A percentile compares a stretch with the other conserved stretches of the same genome.
Evolutionary conservation across 2,888 invertebrate species (phyloP).

Genomic region (Campoplex capitator): DNA sequence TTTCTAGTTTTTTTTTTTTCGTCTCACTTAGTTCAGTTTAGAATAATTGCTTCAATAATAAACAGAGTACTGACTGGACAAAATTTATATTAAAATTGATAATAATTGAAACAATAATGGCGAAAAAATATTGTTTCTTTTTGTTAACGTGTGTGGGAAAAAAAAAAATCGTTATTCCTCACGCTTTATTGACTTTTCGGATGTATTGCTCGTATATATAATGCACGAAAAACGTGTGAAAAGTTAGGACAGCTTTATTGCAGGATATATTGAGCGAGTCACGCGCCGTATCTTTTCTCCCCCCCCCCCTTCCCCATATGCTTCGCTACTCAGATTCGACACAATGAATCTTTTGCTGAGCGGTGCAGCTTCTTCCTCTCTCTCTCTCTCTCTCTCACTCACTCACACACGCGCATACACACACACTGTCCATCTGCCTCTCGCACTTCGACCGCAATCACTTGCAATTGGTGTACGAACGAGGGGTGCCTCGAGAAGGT

Average conservation of each 20-base stretch:
- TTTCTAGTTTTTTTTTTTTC: no score
- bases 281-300: slow-evolving; percentile 35
- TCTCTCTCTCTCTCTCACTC: slow-evolving; percentile 2
- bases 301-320: background rate
- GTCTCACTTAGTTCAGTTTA: background rate
- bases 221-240: slow-evolving; percentile 52
- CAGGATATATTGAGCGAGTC: slow-evolving; percentile 61
- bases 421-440: slow-evolving; percentile 26
- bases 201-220: slow-evolving; percentile 9
- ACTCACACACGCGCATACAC: background rate
- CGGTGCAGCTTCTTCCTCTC: slow-evolving; percentile 48
- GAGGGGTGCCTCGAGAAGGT: slow-evolving; percentile 31
- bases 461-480: slow-evolving; percentile 29
- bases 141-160: background rate
- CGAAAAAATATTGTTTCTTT: background rate
- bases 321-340: slow-evolving; percentile 21
- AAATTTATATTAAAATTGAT: background rate
- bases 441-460: slow-evolving; percentile 25
- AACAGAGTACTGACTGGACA: background rate
- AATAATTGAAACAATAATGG: background rate
- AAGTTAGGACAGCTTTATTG: slow-evolving; percentile 47
- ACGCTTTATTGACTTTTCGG: slow-evolving; percentile 24
- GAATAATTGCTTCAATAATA: background rate
- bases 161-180: slow-evolving; percentile 53
- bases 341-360: slow-evolving; percentile 49